phyloP scores from a whole-genome alignment of 2,888 invertebrate genomes.

The Apodemia hepburni region DNA sequence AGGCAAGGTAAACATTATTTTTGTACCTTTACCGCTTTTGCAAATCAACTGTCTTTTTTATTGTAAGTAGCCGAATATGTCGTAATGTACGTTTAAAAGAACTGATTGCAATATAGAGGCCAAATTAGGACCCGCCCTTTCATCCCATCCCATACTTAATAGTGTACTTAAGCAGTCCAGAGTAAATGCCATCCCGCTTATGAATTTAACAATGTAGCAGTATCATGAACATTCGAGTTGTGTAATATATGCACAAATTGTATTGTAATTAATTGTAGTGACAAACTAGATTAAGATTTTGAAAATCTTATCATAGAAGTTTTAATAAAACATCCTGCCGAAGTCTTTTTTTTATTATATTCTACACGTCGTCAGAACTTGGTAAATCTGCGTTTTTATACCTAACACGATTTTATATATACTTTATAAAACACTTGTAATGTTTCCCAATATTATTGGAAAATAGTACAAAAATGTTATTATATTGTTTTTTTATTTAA shows the following conservation, averaged over 20 bases:
- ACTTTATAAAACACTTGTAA: too few relatives aligned
- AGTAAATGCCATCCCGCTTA: constrained; percentile 30
- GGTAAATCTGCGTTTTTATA: too few relatives aligned
- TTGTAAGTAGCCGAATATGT: constrained; percentile 23
- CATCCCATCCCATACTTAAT: constrained; percentile 22
- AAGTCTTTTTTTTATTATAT: constrained; percentile 44
- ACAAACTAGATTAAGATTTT: constrained; percentile 29
- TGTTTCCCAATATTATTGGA: too few relatives aligned
- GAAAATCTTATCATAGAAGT: constrained; percentile 42
- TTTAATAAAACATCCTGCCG: constrained; percentile 67
- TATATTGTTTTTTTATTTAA: constrained; percentile 63
- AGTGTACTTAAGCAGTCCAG: constrained; percentile 25
- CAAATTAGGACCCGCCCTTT: constrained; percentile 32
- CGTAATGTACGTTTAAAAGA: constrained; percentile 34
- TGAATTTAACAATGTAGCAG: constrained; percentile 25
- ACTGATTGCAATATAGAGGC: constrained; percentile 34
- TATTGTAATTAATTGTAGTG: constrained; percentile 26
- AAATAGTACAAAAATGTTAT: too few relatives aligned
- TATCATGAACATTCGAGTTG: constrained; percentile 26
- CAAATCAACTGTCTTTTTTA: constrained; percentile 19
- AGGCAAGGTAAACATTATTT: constrained; percentile 31
- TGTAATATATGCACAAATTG: constrained; percentile 35
- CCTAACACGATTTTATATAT: too few relatives aligned
- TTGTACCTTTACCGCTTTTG: constrained; percentile 29
- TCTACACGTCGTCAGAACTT: too few relatives aligned